These are phyloP conservation scores for Cremastinae sp. DNA, from an alignment of 2,888 invertebrate genomes.

Conservation along the genomic window DNA sequence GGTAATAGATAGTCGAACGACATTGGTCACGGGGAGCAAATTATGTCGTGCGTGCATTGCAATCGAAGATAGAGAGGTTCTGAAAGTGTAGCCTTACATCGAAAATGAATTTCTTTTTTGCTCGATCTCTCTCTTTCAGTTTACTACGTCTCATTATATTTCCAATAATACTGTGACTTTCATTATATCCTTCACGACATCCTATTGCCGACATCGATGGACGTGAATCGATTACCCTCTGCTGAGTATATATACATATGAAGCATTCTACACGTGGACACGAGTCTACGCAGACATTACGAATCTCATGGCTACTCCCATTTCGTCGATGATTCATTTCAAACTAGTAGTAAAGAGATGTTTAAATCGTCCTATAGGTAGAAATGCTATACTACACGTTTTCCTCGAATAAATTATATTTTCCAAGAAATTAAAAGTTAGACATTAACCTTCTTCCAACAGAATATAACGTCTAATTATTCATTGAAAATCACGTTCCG, in stretches of 20 bases:
- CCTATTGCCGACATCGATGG: slow-evolving; percentile 43
- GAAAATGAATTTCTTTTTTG: slow-evolving; percentile 1
- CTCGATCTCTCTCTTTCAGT: slow-evolving; percentile 7
- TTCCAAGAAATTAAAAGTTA: no score
- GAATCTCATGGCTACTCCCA: slow-evolving; percentile 36
- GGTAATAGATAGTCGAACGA: slow-evolving; percentile 38
- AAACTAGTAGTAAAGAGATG: no score
- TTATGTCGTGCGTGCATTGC: slow-evolving; percentile 46
- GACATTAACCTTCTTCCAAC: no score
- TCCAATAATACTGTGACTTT: slow-evolving; percentile 42
- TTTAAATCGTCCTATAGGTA: no score
- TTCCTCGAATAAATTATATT: no score
- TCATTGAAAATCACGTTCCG: no score
- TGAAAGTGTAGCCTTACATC: slow-evolving; percentile 38
- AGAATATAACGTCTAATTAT: no score
- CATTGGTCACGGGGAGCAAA: slow-evolving; percentile 43
- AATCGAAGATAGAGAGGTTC: slow-evolving; percentile 54
- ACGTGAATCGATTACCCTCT: slow-evolving; percentile 52
- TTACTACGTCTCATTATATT: slow-evolving; percentile 34
- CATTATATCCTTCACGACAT: slow-evolving; percentile 49
- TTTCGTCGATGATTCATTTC: slow-evolving; percentile 49
- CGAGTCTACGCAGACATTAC: slow-evolving; percentile 11
- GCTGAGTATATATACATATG: slow-evolving; percentile 22
- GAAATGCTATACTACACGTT: no score
- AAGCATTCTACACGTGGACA: slow-evolving; percentile 1